Base-by-base conservation (phyloP, 2,113 vertebrate genomes). In the Pangasianodon hypophthalmus region DNA sequence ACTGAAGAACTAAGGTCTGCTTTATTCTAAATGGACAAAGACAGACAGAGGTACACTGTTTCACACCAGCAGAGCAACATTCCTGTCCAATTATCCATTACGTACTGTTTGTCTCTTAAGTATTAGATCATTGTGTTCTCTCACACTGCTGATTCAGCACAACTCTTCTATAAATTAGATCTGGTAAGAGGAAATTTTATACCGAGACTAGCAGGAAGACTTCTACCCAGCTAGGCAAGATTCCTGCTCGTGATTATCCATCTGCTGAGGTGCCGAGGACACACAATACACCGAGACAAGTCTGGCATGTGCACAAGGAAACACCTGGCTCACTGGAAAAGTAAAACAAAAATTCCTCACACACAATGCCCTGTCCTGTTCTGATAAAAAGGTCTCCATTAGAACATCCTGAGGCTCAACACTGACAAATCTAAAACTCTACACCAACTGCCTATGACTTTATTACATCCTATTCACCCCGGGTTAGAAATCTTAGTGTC, bases 281-380 rank as follows among this genome's bases (percentile, higher is more conserved):
- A 88, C 56, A 9, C 32, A 37, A 13, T 41, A 41, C 50, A 87
- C n/a, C 24, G 5, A 86, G 69, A 87, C 84, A 89, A 18, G 58
- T 90, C 80, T 58, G 71, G 26, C 85, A 85, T 85, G 71, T 81
- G 84, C 81, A 85, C 16, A 50, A 89, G 89, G 91, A 92, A 89
- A 88, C 91, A 92, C 89, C 91, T 90, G 91, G 67, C 32, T 79
- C 54, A 81, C 84, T 88, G 88, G 81, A 81, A 91, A 81, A 85
- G 26, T 24, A 83, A 58, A 60, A 48, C 29, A 29, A 69, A 50
- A 10, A 2, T 46, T 37, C 6, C 8, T 54, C 50, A 62, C 64
- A 71, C n/a, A 87, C n/a, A 24, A 82, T 48, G 58, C 41, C 6
- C 24, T 46, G 82, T 41, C 32, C 82, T 84, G 82, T 84, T 29